Evolutionary conservation across 2,888 invertebrate species (phyloP).

Genomic region (Papilio gigon): DNA sequence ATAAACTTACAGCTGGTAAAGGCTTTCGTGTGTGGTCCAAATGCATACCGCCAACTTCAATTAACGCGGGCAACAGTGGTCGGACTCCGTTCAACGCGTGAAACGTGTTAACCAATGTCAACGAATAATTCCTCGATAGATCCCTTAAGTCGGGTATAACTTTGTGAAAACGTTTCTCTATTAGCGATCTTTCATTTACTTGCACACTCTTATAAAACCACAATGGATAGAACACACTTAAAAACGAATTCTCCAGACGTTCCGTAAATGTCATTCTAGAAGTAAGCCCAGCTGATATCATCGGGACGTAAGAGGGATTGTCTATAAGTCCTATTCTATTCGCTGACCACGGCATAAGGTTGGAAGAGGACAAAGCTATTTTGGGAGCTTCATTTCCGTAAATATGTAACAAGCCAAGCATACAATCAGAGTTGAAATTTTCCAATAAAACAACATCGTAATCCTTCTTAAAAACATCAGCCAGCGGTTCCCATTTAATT

Average conservation of each 20-base stretch:
- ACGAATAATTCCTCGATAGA: constrained; percentile 76
- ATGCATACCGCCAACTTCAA: constrained; percentile 86
- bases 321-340: constrained; percentile 58
- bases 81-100: constrained; percentile 82
- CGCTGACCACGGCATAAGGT: constrained; percentile 73
- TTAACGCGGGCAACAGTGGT: constrained; percentile 80
- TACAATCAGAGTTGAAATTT: constrained; percentile 80
- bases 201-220: constrained; percentile 67
- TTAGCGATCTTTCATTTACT: constrained; percentile 63
- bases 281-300: constrained; percentile 74
- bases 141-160: constrained; percentile 78
- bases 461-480: constrained; percentile 48
- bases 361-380: constrained; percentile 74
- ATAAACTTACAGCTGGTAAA: constrained; percentile 72
- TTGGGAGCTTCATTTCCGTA: constrained; percentile 69
- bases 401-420: constrained; percentile 76
- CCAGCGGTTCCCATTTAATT: constrained; percentile 47
- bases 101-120: constrained; percentile 84
- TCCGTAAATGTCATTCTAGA: constrained; percentile 78
- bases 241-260: constrained; percentile 68
- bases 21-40: constrained; percentile 65
- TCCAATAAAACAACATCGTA: constrained; percentile 82
- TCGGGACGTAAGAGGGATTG: constrained; percentile 76
- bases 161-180: constrained; percentile 72
- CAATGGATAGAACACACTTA: constrained; percentile 57